These are phyloP conservation scores for Eugnorisma glareosa DNA, from an alignment of 2,888 invertebrate genomes.

Conservation along the genomic window DNA sequence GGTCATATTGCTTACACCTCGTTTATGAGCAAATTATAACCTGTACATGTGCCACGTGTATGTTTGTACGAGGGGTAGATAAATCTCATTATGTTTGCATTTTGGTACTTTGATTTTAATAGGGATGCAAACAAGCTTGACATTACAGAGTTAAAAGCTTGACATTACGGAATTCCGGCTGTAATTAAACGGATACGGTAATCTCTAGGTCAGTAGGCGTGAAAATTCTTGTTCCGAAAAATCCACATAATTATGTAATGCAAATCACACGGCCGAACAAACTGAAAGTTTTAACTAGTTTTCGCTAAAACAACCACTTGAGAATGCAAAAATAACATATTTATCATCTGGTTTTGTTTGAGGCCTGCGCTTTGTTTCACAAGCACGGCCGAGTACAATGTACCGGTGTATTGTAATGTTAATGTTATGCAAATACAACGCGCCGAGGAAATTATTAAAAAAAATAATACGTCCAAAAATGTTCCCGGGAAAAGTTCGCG, in stretches of 20 bases:
- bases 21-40: conserved; percentile 48
- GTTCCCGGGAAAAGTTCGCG: conserved; percentile 52
- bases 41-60: conserved; percentile 6
- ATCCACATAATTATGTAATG: conserved; percentile 13
- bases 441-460: conserved; percentile 70
- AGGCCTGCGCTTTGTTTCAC: conserved; percentile 62
- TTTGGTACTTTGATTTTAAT: neutral
- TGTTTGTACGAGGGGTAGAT: conserved; percentile 13
- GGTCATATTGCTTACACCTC: conserved; percentile 50
- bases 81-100: conserved; percentile 21
- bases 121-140: neutral
- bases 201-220: neutral
- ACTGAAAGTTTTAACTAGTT: conserved; percentile 58
- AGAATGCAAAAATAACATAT: conserved; percentile 66
- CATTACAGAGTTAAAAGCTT: neutral
- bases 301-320: conserved; percentile 54
- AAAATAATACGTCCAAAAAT: conserved; percentile 61
- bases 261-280: conserved; percentile 32
- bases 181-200: neutral
- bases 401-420: conserved; percentile 77
- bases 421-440: conserved; percentile 77
- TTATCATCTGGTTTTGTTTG: conserved; percentile 66
- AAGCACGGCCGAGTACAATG: conserved; percentile 56
- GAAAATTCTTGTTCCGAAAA: neutral
- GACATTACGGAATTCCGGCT: too few relatives aligned